Evolutionary conservation across 2,797 vertebrate species (phyloP), one percentile per base, ranked within the genome.

Genomic region (Hydrocynus forskahlii): DNA sequence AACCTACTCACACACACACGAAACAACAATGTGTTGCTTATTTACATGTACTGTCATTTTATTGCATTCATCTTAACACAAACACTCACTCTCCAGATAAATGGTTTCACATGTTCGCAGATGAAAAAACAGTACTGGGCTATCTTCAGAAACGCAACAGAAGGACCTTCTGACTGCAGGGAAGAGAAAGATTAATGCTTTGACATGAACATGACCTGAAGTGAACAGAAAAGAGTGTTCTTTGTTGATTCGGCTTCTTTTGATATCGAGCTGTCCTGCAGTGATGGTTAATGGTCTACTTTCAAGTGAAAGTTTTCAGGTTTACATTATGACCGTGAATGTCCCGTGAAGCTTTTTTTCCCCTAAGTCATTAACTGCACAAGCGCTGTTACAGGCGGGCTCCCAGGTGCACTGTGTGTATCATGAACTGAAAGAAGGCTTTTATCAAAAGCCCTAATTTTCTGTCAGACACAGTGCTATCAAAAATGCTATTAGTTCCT

Each of bases 241-340:
- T 67, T 67, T 67, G 64, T 67, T 43, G 3, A 67, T 40, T n/a
- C n/a, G 17, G 38, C 16, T 10, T 43, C 64, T 67, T 43, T 43
- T 67, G 8, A 43, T 38, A 66, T 9, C 38, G 5, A 38, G 35
- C 63, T 64, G 62, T 62, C 21, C 59, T 35, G 62, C 62, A 64
- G 62, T 16, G 4, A 0, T 64, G 13, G 23, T 48, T 52, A 25
- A 64, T 45, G 43, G 40, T 25, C 25, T 64, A 14, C 29, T 16
- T 64, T 64, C 25, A 64, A 35, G n/a, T 0, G 57, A 73, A 54
- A 19, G 40, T 75, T 75, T 69, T 45, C 17, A 75, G 64, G 64
- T 70, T 81, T 70, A 7, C 8, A 63, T 62, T n/a, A 70, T n/a
- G 7, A 60, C 54, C 29, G 0, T 66, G 63, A 66, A 38, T 40